Conservation (phyloP, 1,140 invertebrate genomes). For the Pogonomyrmex barbatus region DNA sequence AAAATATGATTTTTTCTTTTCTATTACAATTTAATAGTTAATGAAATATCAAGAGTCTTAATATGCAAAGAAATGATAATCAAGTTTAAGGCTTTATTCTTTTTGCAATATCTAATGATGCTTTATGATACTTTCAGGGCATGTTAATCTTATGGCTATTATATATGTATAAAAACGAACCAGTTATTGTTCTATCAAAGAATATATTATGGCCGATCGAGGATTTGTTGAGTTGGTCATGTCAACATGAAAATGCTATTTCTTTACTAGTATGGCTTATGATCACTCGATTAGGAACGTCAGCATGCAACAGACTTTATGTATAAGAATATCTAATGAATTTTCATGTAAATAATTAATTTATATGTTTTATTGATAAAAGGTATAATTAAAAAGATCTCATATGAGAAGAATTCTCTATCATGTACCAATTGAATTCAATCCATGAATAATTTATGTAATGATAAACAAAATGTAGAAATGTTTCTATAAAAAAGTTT, state of each 20-base stretch:
- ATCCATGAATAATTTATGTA: neutral
- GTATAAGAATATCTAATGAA: conserved; percentile 32
- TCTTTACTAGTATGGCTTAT: conserved; percentile 80
- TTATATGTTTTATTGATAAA: neutral
- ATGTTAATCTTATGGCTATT: conserved; percentile 74
- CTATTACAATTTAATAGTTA: neutral
- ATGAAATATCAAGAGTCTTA: neutral
- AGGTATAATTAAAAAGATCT: neutral
- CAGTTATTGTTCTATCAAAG: conserved; percentile 80
- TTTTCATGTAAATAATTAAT: neutral
- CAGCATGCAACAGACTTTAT: conserved; percentile 58
- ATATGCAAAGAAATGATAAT: neutral
- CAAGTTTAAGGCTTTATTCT: neutral
- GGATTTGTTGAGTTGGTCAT: conserved; percentile 82
- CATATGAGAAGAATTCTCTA: neutral
- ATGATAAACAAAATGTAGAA: neutral
- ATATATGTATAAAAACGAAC: conserved; percentile 78
- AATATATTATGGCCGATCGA: conserved; percentile 79
- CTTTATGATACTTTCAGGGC: conserved; percentile 71
- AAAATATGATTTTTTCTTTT: neutral
- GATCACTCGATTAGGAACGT: conserved; percentile 77
- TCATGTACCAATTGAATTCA: neutral
- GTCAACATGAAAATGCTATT: conserved; percentile 78
- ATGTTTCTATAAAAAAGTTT: neutral
- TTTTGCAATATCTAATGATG: conserved; percentile 11